Conservation (phyloP, 2,888 invertebrate genomes). For the Muschampia plurimacula region DNA sequence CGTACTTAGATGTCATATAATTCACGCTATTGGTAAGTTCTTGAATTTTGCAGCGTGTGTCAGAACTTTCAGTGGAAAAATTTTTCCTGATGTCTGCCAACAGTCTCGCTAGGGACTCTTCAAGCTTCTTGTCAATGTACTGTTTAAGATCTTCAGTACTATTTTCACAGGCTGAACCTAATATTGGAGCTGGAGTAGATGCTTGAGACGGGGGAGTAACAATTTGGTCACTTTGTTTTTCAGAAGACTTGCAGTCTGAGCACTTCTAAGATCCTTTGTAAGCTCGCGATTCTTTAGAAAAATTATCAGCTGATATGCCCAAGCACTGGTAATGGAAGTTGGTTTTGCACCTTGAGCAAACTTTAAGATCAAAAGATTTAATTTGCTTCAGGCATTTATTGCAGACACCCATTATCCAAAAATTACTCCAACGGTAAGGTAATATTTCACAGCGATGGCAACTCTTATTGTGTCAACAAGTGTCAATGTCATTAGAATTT, state of each 20-base stretch:
- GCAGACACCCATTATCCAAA: background rate
- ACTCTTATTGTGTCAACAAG: too few relatives aligned
- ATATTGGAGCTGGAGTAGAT: background rate
- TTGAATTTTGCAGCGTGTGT: slow-evolving; percentile 26
- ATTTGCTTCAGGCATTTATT: slow-evolving; percentile 12
- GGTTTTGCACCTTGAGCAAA: slow-evolving; percentile 3
- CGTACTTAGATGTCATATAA: slow-evolving; percentile 17
- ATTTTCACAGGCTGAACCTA: background rate
- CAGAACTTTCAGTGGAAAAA: slow-evolving; percentile 25
- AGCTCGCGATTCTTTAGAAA: slow-evolving; percentile 10
- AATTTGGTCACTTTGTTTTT: background rate
- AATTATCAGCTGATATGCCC: slow-evolving; percentile 9
- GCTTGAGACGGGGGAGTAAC: background rate
- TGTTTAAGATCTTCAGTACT: slow-evolving; percentile 10
- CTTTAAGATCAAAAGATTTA: slow-evolving; percentile 5
- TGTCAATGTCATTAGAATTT: too few relatives aligned
- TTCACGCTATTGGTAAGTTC: slow-evolving; percentile 25
- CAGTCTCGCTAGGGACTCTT: slow-evolving; percentile 13
- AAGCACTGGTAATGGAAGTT: slow-evolving; percentile 12
- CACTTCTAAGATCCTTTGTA: slow-evolving; percentile 15
- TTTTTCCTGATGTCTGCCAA: slow-evolving; percentile 15
- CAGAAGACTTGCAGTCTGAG: slow-evolving; percentile 7
- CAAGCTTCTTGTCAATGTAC: slow-evolving; percentile 14
- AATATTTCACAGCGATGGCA: slow-evolving; percentile 1
- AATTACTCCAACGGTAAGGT: background rate